Evolutionary conservation across 2,888 invertebrate species (phyloP), one percentile per base, ranked within the genome.

Genomic region (Heliconius sara): DNA sequence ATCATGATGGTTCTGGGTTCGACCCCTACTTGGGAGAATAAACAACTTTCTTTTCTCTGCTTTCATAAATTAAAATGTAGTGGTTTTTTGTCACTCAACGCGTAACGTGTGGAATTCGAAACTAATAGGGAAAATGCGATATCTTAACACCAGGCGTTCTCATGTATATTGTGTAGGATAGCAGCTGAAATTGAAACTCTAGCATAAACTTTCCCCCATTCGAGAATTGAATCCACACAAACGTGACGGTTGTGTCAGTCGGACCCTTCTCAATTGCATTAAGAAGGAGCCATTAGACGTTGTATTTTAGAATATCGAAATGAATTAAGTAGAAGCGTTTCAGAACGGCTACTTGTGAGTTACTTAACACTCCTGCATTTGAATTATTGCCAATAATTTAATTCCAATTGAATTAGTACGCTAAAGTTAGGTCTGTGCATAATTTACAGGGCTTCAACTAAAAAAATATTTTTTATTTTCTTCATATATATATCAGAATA

Each of bases 311-410:
- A 70, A 65, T 66, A 76, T 68, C 76, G 65, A 27, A 68, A 66
- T 82, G 77, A 81, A 80, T 81, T 82, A 81, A 79, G 73, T 73
- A 76, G 78, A 79, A 80, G 66, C 52, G 52, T 39, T 73, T 60
- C 60, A 39, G 77, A 71, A 63, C 63, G 66, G 77, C 77, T 57
- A 74, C 78, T 78, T 57, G 72, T 66, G 74, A 72, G 77, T 82
- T 77, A 82, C 80, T 82, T 82, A 82, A 79, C 79, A 73, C 80
- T 76, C 81, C 81, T 82, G 82, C 82, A 76, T 76, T 81, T 82
- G 82, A 82, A 81, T 82, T 82, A 82, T 79, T 78, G 82, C 80
- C 82, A 82, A 82, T 82, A 82, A 82, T 80, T 82, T 82, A 79
- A 79, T 79, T 82, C 81, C 82, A 60, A 81, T 81, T 79, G 73